These are phyloP conservation scores for Butorides virescens DNA, from an alignment of 2,113 vertebrate species.

Conservation along the genomic window DNA sequence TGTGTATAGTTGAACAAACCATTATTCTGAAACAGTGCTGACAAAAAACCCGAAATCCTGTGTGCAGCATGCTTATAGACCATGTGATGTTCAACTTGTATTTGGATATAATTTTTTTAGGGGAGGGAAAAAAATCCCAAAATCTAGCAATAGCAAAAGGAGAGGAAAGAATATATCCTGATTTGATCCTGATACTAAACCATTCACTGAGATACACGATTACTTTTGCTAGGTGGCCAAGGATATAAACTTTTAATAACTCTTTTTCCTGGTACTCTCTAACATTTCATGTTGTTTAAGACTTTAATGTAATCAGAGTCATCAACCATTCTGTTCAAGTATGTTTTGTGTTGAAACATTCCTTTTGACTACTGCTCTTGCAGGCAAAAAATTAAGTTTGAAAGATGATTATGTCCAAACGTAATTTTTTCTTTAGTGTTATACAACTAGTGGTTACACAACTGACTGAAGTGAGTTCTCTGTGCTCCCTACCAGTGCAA, in stretches of 20 bases:
- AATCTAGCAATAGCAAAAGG: neutral
- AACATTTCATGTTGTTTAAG: neutral
- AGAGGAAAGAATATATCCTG: neutral
- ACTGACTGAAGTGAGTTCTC: neutral
- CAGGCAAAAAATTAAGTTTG: neutral
- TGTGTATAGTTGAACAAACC: neutral
- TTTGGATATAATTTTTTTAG: neutral
- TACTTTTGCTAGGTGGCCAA: neutral
- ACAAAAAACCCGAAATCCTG: neutral
- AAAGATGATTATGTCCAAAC: neutral
- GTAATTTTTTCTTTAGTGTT: neutral
- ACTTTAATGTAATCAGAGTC: neutral
- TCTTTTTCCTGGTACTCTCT: neutral
- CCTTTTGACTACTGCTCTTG: neutral
- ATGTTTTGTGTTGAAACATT: neutral
- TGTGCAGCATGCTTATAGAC: neutral
- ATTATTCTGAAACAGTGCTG: neutral
- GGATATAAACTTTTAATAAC: neutral
- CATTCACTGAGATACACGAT: neutral
- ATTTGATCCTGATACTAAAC: neutral
- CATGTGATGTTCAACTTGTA: neutral
- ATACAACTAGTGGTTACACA: rapidly evolving
- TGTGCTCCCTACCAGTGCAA: neutral
- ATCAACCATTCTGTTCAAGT: neutral
- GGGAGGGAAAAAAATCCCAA: neutral